A percentile compares a stretch with the other conserved stretches of the same genome.
phyloP scores from a whole-genome alignment of 2,113 vertebrate species.

The cattle (Bos taurus) region ARS-UCD2.0 NC_037332.1:115946001-115946500 shows the following conservation, averaged over 20 bases:
- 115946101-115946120: background rate
- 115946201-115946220: background rate
- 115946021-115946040: background rate
- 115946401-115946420: background rate
- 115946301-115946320: background rate
- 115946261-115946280: background rate
- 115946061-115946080: background rate
- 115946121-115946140: background rate
- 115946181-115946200: accelerated
- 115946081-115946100: background rate
- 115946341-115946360: background rate
- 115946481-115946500: accelerated
- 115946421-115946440: background rate
- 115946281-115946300: accelerated
- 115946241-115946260: background rate
- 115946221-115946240: background rate
- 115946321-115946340: background rate
- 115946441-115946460: background rate
- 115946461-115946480: accelerated
- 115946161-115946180: background rate
- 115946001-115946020: background rate
- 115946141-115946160: background rate
- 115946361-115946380: background rate
- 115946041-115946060: background rate
- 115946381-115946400: background rate